These are phyloP conservation scores for Prietella phreatophila DNA, from an alignment of 2,113 vertebrate species.

Conservation along the genomic window DNA sequence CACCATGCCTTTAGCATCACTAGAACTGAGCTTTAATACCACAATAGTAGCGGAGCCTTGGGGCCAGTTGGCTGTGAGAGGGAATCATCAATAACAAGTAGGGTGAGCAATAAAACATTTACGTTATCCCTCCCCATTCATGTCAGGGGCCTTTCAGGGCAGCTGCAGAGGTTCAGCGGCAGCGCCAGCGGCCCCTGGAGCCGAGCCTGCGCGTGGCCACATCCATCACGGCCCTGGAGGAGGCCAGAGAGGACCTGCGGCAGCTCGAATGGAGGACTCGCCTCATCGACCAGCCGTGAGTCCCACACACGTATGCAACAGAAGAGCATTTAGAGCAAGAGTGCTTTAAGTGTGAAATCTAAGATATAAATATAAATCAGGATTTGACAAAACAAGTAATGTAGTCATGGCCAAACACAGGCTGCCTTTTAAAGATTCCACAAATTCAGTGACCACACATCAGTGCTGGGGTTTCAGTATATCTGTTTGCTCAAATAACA, in stretches of 20 bases:
- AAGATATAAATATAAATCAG: neutral
- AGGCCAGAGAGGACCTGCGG: conserved; percentile 68
- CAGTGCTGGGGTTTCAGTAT: neutral
- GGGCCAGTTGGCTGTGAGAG: conserved; percentile 33
- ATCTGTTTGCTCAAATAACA: neutral
- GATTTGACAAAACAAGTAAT: neutral
- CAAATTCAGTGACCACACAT: neutral
- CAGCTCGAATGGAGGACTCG: conserved; percentile 61
- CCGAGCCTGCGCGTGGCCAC: conserved; percentile 75
- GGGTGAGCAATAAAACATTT: conserved; percentile 50
- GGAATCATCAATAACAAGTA: conserved; percentile 47
- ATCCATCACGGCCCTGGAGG: conserved; percentile 69
- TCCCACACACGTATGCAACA: conserved; percentile 32
- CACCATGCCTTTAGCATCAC: neutral
- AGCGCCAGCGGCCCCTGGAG: conserved; percentile 79
- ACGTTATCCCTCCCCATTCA: conserved; percentile 49
- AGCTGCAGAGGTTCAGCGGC: conserved; percentile 72
- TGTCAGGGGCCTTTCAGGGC: conserved; percentile 80
- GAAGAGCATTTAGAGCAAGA: neutral
- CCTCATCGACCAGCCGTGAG: conserved; percentile 72
- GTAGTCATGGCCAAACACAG: neutral
- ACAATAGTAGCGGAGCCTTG: conserved; percentile 13
- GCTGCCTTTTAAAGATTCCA: neutral
- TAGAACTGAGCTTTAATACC: conserved; percentile 35
- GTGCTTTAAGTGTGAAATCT: neutral